Evolutionary conservation across 2,888 invertebrate species (phyloP), one percentile per base, ranked within the genome.

Genomic region (Hydrotaea cyrtoneurina): DNA sequence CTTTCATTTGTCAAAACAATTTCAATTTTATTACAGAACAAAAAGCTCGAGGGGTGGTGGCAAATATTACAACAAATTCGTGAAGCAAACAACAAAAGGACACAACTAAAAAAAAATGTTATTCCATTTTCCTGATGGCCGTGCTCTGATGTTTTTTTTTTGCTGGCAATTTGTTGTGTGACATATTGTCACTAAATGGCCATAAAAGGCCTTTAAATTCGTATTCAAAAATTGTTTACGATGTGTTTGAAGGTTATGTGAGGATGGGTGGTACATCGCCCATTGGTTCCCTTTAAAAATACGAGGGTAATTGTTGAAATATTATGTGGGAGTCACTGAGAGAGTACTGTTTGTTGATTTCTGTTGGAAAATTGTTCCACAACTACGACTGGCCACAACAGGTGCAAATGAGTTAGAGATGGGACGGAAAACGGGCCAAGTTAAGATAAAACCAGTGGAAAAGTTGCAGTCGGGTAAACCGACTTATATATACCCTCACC

Each of bases 1-100:
- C 76, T 81, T 64, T 57, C 62, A 73, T 78, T 77, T 82, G 77
- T 66, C 66, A 78, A 77, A 77, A 77, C 64, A 72, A 77, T 71
- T 81, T 77, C 36, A 81, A 64, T 81, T 76, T 39, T 69, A 75
- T 76, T 81, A 76, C 43, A 72, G 31, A 62, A 43, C 57, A 36
- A 64, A 59, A 10, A 50, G 4, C 19, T 4, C 17, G 13, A 39
- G 15, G 13, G 1, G 11, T n/a, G 75, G 36, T 8, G 39, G 39
- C n/a, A 36, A 80, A 59, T 74, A 50, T 19, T 57, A 66, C 55
- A 74, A 36, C 66, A 80, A 55, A 80, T 80, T 69, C 50, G 50
- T 57, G 57, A 69, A 69, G 26, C 59, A 69, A 46, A 80, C 17
- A n/a, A 39, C 19, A 53, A 23, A 73, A 73, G 19, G 36, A 53